A percentile compares a stretch with the other conserved stretches of the same genome.
phyloP scores from a whole-genome alignment of 2,888 invertebrate genomes.

The Galerucella nymphaeae region DNA sequence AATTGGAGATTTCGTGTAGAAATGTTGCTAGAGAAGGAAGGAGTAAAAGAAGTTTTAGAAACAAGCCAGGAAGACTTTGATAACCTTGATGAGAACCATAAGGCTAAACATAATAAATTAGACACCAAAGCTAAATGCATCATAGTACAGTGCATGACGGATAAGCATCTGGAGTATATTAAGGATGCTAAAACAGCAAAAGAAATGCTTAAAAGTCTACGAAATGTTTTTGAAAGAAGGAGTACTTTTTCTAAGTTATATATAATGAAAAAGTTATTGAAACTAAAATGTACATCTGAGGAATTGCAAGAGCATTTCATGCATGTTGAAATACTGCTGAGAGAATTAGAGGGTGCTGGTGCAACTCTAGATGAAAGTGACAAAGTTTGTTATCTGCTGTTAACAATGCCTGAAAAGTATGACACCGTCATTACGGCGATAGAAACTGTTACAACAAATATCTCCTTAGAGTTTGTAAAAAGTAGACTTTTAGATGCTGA shows the following conservation, averaged over 20 bases:
- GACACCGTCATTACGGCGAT: conserved; percentile 1
- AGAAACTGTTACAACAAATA: conserved; percentile 4
- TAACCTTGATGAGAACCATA: no score
- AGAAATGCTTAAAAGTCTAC: background rate
- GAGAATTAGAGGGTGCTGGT: conserved; percentile 12
- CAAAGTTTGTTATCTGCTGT: background rate
- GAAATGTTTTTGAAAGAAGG: no score
- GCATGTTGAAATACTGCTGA: conserved; percentile 11
- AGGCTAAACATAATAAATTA: no score
- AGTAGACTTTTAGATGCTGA: conserved; percentile 12
- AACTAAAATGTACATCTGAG: conserved; percentile 2
- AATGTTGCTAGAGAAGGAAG: conserved; percentile 18
- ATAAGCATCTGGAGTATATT: no score
- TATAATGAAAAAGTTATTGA: conserved; percentile 10
- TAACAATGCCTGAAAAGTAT: background rate
- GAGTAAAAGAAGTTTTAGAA: background rate
- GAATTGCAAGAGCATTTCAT: conserved; percentile 12
- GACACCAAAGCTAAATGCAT: no score
- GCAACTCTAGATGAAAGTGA: background rate
- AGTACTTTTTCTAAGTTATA: background rate
- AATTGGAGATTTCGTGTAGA: conserved; percentile 25
- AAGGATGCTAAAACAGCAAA: no score
- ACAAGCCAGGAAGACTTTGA: no score
- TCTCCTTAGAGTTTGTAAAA: conserved; percentile 9
- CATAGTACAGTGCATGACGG: no score